Evolutionary conservation across 2,888 invertebrate genomes (phyloP).

Genomic region (Apotomis turbidana): DNA sequence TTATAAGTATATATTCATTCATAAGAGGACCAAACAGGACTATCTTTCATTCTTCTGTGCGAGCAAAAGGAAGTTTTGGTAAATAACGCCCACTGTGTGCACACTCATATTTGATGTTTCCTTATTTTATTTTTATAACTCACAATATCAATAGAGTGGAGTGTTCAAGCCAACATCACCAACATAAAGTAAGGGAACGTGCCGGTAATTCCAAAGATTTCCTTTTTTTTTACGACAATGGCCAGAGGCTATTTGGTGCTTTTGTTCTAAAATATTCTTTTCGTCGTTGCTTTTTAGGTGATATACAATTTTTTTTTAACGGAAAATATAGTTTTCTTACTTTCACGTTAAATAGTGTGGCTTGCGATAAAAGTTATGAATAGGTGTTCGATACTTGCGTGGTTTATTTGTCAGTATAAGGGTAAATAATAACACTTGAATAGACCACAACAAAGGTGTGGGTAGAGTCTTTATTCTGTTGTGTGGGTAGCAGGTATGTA

Average conservation of each 20-base stretch:
- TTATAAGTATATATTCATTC: too few species aligned
- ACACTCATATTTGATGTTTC: slow-evolving; percentile 27
- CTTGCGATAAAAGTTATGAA: slow-evolving; percentile 25
- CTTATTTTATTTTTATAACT: slow-evolving; percentile 41
- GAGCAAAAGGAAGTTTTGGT: too few species aligned
- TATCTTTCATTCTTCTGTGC: too few species aligned
- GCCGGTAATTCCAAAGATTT: slow-evolving; percentile 51
- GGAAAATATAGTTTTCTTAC: slow-evolving; percentile 22
- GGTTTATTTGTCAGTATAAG: slow-evolving; percentile 1
- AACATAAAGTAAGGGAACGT: slow-evolving; percentile 51
- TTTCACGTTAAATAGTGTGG: slow-evolving; percentile 14
- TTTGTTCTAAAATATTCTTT: slow-evolving; percentile 37
- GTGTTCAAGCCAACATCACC: slow-evolving; percentile 46
- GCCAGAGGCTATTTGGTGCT: slow-evolving; percentile 26
- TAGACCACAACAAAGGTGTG: slow-evolving; percentile 17
- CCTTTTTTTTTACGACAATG: slow-evolving; percentile 39
- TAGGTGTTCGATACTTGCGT: slow-evolving; percentile 8
- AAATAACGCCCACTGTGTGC: slow-evolving; percentile 3
- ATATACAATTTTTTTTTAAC: slow-evolving; percentile 20
- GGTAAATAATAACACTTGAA: slow-evolving; percentile 2
- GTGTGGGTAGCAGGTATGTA: not conserved
- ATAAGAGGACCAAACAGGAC: too few species aligned
- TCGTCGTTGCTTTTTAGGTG: slow-evolving; percentile 26
- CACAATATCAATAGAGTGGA: slow-evolving; percentile 48
- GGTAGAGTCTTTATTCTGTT: not conserved